phyloP scores from a whole-genome alignment of 1,140 invertebrate genomes.

The Meloidogyne exigua region DNA sequence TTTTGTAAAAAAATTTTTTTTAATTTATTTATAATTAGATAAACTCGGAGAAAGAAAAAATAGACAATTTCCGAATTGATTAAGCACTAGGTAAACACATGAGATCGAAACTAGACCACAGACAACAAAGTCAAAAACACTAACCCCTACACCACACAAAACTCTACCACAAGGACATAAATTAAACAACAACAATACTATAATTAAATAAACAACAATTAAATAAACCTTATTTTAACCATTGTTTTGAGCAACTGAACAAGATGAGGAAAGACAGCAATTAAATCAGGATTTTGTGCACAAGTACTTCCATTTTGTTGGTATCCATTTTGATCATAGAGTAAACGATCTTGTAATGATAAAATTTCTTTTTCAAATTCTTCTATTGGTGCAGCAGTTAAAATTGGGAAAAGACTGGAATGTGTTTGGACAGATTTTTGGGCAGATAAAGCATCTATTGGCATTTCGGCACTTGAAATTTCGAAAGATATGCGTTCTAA shows the following conservation, averaged over 20 bases:
- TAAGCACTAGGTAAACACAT: no score
- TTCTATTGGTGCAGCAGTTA: conserved; percentile 86
- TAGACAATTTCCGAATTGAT: no score
- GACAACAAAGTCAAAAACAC: no score
- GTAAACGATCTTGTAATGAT: conserved; percentile 54
- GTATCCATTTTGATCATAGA: not conserved
- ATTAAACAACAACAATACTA: no score
- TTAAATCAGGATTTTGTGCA: conserved; percentile 32
- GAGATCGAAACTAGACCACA: no score
- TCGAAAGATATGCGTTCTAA: conserved; percentile 21
- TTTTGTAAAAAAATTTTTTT: no score
- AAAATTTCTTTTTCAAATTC: conserved; percentile 74
- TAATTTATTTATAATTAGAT: no score
- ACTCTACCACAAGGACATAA: not conserved
- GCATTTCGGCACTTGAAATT: conserved; percentile 31
- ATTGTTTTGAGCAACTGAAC: conserved; percentile 28
- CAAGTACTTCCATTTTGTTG: not conserved
- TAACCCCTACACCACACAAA: not conserved
- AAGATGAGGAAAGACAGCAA: conserved; percentile 33
- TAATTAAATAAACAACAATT: not conserved
- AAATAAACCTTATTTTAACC: conserved; percentile 23
- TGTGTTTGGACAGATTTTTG: conserved; percentile 87
- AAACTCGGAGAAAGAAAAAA: no score
- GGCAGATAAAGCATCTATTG: conserved; percentile 77
- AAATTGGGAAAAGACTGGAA: conserved; percentile 88